These are phyloP conservation scores for Pteronotus mesoamericanus DNA, from an alignment of 2,797 vertebrate species.

Conservation along the genomic window DNA sequence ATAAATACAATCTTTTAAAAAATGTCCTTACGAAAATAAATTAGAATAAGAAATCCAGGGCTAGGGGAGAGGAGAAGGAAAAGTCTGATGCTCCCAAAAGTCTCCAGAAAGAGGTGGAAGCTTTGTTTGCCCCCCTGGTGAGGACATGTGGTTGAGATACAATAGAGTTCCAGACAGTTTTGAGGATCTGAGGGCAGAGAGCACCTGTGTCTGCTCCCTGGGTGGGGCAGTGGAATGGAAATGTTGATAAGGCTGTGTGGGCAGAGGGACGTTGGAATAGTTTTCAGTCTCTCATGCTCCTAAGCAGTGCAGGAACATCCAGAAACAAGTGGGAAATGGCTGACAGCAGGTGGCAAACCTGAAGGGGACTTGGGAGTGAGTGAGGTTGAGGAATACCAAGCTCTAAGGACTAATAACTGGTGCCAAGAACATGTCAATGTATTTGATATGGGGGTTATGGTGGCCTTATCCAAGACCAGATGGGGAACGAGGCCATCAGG, in stretches of 20 bases:
- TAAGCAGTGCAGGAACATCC: neutral
- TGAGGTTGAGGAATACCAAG: neutral
- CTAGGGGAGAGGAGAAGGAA: neutral
- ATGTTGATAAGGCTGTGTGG: neutral
- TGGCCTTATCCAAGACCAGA: neutral
- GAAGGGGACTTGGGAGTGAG: neutral
- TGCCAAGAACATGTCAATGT: neutral
- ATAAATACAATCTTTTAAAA: too few species aligned
- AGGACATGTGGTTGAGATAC: neutral
- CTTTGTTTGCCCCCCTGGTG: neutral
- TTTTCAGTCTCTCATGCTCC: neutral
- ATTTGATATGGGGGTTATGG: neutral
- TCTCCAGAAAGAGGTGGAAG: neutral
- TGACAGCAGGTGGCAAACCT: neutral
- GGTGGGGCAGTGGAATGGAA: neutral
- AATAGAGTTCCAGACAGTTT: neutral
- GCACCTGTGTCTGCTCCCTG: neutral
- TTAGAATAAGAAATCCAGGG: neutral
- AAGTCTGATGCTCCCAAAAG: neutral
- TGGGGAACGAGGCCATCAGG: neutral
- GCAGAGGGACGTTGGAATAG: neutral
- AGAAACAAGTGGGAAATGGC: neutral
- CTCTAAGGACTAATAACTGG: neutral
- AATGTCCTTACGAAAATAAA: neutral
- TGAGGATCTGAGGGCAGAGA: neutral